Conservation (phyloP, 1,140 invertebrate genomes). For the Hylyphantes graminicola region DNA sequence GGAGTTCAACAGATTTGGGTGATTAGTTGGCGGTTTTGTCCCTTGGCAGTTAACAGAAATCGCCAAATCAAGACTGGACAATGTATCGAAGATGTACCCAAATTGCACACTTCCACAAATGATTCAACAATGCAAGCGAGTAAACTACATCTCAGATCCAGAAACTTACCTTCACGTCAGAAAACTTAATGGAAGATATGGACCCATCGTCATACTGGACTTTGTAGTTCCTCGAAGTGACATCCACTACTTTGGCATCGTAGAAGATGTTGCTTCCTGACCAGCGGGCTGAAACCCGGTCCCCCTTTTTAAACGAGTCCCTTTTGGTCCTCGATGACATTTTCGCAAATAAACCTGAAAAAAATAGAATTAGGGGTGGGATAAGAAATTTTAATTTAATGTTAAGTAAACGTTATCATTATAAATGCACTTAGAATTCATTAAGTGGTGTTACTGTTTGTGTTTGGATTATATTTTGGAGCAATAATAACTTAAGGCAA, state of each 20-base stretch:
- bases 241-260: conserved; percentile 36
- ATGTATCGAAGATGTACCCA: no score
- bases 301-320: conserved; percentile 33
- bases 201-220: conserved; percentile 57
- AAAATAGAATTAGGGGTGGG: not conserved
- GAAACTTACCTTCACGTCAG: conserved; percentile 39
- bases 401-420: no score
- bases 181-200: conserved; percentile 36
- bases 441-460: no score
- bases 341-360: conserved; percentile 21
- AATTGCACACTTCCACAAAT: no score
- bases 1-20: no score
- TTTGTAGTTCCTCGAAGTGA: conserved; percentile 12
- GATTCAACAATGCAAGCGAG: not conserved
- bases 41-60: no score
- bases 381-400: no score
- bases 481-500: no score
- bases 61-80: no score
- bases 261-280: conserved; percentile 50
- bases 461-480: no score
- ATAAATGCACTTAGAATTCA: no score
- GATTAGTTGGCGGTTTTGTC: no score
- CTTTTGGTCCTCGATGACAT: conserved; percentile 37
- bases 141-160: not conserved
- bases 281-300: conserved; percentile 39